A percentile compares a stretch with the other conserved stretches of the same genome.
Conservation (phyloP, 1,140 invertebrate genomes). For the Zaprionus africanus region DNA sequence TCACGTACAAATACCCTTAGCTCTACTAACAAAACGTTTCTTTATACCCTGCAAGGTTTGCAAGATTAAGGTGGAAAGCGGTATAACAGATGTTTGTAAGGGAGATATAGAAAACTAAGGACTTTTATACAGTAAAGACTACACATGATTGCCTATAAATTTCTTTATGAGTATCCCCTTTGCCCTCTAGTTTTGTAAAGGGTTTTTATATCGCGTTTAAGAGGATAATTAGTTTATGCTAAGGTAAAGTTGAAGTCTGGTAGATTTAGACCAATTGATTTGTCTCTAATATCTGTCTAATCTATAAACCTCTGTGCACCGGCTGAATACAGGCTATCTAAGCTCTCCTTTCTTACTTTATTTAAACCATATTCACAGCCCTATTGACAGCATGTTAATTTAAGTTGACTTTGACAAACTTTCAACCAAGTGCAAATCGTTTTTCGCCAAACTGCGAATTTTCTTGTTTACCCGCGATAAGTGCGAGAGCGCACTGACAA, state of each 20-base stretch:
- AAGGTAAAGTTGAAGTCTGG: too few species aligned
- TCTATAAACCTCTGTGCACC: not conserved
- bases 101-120: not conserved
- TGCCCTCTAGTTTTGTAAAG: too few species aligned
- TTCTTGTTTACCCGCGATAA: slow-evolving; percentile 38
- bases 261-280: not conserved
- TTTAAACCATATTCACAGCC: slow-evolving; percentile 5
- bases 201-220: too few species aligned
- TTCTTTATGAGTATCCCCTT: too few species aligned
- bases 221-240: too few species aligned
- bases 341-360: not conserved
- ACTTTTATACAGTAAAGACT: not conserved
- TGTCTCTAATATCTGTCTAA: not conserved
- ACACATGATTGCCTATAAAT: too few species aligned
- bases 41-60: not conserved
- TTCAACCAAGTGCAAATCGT: slow-evolving; percentile 28
- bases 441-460: slow-evolving; percentile 32
- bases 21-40: not conserved
- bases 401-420: slow-evolving; percentile 47
- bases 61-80: not conserved
- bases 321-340: not conserved
- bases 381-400: slow-evolving; percentile 44
- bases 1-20: not conserved
- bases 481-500: not conserved
- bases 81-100: not conserved